Evolutionary conservation across 35 echinoderm and acorn worm species (phyloP), one percentile per base, ranked within the genome.

Genomic region (Amphiura filiformis): DNA sequence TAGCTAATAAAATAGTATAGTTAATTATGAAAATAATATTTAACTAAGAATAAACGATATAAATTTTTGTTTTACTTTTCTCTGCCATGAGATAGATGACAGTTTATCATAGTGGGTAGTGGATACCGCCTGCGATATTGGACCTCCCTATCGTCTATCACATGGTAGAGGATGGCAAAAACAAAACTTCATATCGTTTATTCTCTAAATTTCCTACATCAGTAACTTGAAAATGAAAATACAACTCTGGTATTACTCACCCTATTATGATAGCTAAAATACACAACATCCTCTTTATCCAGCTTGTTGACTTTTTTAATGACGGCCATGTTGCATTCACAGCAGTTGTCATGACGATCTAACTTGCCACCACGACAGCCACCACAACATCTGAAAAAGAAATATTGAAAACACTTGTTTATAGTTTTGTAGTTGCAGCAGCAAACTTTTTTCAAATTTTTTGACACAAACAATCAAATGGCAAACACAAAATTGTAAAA

Each of bases 231-330:
- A 4, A 47, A 9, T 47, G 4, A 47, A 47, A 47, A 47, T 47
- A 9, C 41, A 47, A 47, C 41, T 47, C n/a, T 47, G 41, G 41
- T 47, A 47, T n/a, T n/a, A 47, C 82, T 90, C 91, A 94, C 95
- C 78, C 85, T 88, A 87, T 97, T 97, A 75, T 93, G 89, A 41
- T 88, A 94, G 78, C 89, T 94, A 23, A 93, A 49, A 92, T 91
- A 92, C 14, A 97, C 40, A 56, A 97, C 87, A 64, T 94, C 92
- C 12, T 86, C 87, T 39, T 91, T 86, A 0, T 91, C 86, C 14
- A 94, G 20, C n/a, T 78, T 57, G 47, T 81, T 91, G 11, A 86
- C 34, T 22, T 91, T 76, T 44, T 81, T 91, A 1, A 97, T 49
- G 49, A 92, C 92, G 1, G 92, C 86, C 4, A 89, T 97, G 49